Evolutionary conservation across 2,113 vertebrate genomes (phyloP).

Genomic region (Panthera tigris): DNA sequence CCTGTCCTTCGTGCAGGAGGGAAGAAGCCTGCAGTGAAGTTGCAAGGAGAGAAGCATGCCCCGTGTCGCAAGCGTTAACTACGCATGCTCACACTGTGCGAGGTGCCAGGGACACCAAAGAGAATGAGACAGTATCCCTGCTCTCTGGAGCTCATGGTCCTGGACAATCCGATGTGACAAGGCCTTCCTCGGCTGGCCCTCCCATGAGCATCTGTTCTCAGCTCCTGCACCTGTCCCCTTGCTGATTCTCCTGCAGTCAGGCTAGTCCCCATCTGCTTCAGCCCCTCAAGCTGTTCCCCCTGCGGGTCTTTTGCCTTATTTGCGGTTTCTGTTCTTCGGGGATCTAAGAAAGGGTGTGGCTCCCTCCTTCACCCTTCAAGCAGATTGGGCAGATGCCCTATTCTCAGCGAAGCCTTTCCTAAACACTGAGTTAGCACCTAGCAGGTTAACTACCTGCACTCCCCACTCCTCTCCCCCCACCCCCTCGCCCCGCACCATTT

Average conservation of each 20-base stretch:
- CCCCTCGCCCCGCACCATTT: not conserved
- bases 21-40: not conserved
- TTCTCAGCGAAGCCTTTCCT: not conserved
- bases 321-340: not conserved
- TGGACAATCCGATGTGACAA: fast-evolving
- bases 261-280: not conserved
- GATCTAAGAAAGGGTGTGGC: not conserved
- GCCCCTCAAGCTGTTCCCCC: not conserved
- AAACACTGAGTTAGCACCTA: not conserved
- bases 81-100: fast-evolving
- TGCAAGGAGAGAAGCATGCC: not conserved
- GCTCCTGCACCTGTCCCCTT: not conserved
- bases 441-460: too few species aligned
- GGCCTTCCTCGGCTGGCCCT: not conserved
- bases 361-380: not conserved
- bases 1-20: not conserved
- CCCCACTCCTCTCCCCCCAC: fast-evolving
- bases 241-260: not conserved
- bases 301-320: not conserved
- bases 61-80: not conserved
- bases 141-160: not conserved
- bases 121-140: not conserved
- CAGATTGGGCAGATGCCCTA: not conserved
- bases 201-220: not conserved
- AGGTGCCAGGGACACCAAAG: not conserved